Evolutionary conservation across 1,140 invertebrate genomes (phyloP), one percentile per base, ranked within the genome.

Genomic region (Calosoma granatense): DNA sequence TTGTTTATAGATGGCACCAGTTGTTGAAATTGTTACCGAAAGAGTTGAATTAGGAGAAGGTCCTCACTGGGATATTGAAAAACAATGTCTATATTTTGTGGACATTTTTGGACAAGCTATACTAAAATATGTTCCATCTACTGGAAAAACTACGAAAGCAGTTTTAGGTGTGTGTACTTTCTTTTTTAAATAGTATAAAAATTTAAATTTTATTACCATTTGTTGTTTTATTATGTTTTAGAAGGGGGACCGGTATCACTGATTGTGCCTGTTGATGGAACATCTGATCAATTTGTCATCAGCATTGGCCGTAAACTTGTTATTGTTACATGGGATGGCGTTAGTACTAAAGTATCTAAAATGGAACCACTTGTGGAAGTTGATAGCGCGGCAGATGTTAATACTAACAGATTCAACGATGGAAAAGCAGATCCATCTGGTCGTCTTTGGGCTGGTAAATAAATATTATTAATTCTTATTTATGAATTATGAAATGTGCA

Each of bases 351-450:
- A 59, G 51, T 59, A 20, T 57, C 58, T 9, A 63, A 64, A 53
- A 53, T 63, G 3, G 58, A 66, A 58, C 61, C 56, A 56, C 20
- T 67, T 2, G 22, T 55, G 20, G 61, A 64, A 59, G 58, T 66
- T 15, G 21, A 76, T 90, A 43, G 88, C 88, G 0, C 69, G 20
- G 64, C 78, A 2, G 65, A 81, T 39, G 70, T 90, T 1, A 70
- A 22, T 72, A 55, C 17, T 20, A 88, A 83, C 61, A 75, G 87
- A 60, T 81, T 87, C 59, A 92, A 92, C 64, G 90, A 93, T 70
- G 91, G 81, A 19, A 94, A 93, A 72, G 84, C 82, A 59, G 90
- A 94, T 70, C 76, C 81, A 0, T 68, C 64, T 4, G 90, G 90
- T 20, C 74, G 87, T 47, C 71, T 93, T 1, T 90, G 85, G 79